A percentile compares a stretch with the other conserved stretches of the same genome.
Conservation (phyloP, 2,113 vertebrate species). For the Phalacrocorax carbo region DNA sequence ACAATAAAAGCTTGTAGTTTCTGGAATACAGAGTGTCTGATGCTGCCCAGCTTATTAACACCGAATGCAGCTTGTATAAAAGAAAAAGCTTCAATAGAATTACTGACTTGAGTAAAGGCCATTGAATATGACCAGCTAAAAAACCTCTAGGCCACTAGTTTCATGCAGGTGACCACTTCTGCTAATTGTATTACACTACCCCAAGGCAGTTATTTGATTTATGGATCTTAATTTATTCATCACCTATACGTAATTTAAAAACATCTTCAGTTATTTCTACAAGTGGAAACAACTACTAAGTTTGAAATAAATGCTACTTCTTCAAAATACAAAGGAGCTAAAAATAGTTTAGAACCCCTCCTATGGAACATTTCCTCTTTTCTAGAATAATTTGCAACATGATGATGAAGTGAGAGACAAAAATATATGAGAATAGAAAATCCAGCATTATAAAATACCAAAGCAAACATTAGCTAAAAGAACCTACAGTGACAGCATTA, state of each 20-base stretch:
- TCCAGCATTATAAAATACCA: background rate
- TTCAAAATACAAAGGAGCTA: background rate
- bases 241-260: background rate
- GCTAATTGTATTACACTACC: background rate
- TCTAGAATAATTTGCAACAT: accelerated
- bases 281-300: background rate
- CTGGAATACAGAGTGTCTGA: background rate
- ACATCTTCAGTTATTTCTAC: background rate
- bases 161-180: background rate
- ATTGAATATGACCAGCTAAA: background rate
- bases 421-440: background rate
- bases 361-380: background rate
- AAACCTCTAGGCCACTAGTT: background rate
- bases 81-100: background rate
- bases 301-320: background rate
- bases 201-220: background rate
- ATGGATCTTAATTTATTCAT: background rate
- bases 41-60: background rate
- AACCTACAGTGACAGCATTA: background rate
- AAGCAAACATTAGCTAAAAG: background rate
- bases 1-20: background rate
- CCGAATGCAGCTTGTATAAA: accelerated
- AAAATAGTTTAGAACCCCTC: background rate
- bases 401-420: background rate
- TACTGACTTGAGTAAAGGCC: background rate